These are phyloP conservation scores for Thalassaphorura encarpata DNA, from an alignment of 1,140 invertebrate species.

Conservation along the genomic window DNA sequence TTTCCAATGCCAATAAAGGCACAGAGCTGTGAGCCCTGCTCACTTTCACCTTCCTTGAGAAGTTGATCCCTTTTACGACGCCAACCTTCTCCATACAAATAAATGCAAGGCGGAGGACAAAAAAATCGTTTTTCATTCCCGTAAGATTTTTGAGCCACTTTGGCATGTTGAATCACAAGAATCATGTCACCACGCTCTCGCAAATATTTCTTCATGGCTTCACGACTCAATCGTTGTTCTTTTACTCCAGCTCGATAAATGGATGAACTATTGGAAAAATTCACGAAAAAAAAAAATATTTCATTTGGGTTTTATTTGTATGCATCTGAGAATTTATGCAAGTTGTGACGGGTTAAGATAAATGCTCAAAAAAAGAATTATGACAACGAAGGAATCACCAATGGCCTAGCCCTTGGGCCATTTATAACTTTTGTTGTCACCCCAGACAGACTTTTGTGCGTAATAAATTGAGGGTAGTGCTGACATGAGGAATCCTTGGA, in stretches of 20 bases:
- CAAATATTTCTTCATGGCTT: conserved; percentile 93
- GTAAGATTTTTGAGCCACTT: conserved; percentile 98
- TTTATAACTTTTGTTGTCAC: no score
- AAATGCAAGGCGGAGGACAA: conserved; percentile 98
- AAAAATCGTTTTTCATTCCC: conserved; percentile 99
- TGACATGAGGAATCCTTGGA: not conserved
- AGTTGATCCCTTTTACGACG: conserved; percentile 82
- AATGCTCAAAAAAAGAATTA: not conserved
- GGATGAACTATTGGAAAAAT: not conserved
- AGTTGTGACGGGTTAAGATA: not conserved
- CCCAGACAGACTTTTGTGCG: no score
- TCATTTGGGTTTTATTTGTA: not conserved
- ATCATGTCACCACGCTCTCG: conserved; percentile 90
- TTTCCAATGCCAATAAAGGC: conserved; percentile 99
- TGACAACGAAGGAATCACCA: not conserved
- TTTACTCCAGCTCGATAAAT: conserved; percentile 43
- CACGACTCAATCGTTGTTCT: conserved; percentile 74
- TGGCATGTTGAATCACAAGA: conserved; percentile 95
- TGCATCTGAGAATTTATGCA: not conserved
- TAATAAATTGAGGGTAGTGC: not conserved
- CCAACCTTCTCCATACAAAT: conserved; percentile 96
- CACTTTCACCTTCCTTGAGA: conserved; percentile 73
- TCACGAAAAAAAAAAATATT: not conserved
- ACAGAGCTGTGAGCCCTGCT: conserved; percentile 83
- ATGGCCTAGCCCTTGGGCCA: no score